These are phyloP conservation scores for Elephas maximus DNA, from an alignment of 2,113 vertebrate species.

Conservation along the genomic window DNA sequence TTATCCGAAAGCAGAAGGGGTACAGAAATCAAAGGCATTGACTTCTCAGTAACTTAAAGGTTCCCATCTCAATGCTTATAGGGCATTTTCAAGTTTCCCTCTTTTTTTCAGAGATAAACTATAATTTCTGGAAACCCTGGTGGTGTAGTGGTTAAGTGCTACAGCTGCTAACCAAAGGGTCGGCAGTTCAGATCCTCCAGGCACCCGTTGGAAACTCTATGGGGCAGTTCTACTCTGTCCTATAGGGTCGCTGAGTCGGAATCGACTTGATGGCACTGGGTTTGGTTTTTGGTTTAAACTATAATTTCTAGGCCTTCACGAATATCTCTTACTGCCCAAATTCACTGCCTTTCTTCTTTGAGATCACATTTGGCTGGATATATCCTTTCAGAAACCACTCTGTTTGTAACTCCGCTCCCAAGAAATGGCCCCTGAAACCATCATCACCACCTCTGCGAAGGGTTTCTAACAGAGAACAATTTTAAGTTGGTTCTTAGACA, in stretches of 20 bases:
- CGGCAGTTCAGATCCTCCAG: too few relatives aligned
- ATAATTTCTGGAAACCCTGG: too few relatives aligned
- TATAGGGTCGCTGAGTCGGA: too few relatives aligned
- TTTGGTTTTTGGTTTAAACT: too few relatives aligned
- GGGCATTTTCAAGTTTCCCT: background rate
- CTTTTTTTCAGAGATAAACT: too few relatives aligned
- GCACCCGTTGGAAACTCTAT: too few relatives aligned
- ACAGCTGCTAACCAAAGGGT: too few relatives aligned
- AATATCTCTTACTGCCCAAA: background rate
- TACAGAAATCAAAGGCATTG: too few relatives aligned
- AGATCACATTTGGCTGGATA: background rate
- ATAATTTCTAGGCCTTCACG: background rate
- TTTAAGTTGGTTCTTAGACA: background rate
- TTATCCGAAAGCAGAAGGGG: conserved; percentile 14
- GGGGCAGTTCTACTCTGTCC: too few relatives aligned
- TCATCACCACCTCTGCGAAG: background rate
- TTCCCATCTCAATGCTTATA: background rate
- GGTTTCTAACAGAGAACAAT: background rate
- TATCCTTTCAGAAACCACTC: background rate
- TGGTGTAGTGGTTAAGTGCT: too few relatives aligned
- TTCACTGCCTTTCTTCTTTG: background rate
- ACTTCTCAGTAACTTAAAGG: background rate
- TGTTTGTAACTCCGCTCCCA: background rate
- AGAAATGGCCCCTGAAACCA: background rate
- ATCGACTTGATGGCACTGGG: too few relatives aligned